Conservation (phyloP, 2,888 invertebrate species). For the Aspidiotus destructor region DNA sequence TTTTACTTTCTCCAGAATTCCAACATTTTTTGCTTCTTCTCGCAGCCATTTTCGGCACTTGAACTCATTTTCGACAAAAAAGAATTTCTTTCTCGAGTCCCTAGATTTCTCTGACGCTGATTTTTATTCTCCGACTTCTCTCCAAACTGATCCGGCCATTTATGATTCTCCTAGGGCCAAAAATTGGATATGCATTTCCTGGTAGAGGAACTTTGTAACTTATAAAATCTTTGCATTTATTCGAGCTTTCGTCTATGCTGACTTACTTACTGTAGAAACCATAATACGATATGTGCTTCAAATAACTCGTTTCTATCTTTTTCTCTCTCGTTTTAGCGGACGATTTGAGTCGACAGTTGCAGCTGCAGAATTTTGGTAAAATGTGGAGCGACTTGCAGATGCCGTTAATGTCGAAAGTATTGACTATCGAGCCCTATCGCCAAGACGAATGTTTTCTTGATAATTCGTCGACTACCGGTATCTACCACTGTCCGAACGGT, state of each 20-base stretch:
- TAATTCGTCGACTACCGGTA: background rate
- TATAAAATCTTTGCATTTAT: background rate
- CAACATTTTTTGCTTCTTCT: no score
- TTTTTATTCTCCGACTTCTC: no score
- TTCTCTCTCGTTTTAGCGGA: background rate
- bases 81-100: no score
- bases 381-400: constrained; percentile 16
- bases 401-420: background rate
- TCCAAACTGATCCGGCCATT: no score
- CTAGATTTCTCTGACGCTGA: no score
- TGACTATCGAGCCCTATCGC: background rate
- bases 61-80: no score
- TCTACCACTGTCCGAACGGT: constrained; percentile 43
- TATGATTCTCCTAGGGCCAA: no score
- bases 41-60: no score
- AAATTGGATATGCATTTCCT: background rate
- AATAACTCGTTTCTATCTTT: background rate
- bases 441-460: constrained; percentile 13
- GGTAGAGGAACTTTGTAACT: background rate
- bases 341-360: background rate
- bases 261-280: no score
- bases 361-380: constrained; percentile 21
- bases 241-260: no score
- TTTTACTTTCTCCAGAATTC: no score
- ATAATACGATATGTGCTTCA: no score